These are phyloP conservation scores for Alaudala cheleensis DNA, from an alignment of 2,113 vertebrate species.

Conservation along the genomic window DNA sequence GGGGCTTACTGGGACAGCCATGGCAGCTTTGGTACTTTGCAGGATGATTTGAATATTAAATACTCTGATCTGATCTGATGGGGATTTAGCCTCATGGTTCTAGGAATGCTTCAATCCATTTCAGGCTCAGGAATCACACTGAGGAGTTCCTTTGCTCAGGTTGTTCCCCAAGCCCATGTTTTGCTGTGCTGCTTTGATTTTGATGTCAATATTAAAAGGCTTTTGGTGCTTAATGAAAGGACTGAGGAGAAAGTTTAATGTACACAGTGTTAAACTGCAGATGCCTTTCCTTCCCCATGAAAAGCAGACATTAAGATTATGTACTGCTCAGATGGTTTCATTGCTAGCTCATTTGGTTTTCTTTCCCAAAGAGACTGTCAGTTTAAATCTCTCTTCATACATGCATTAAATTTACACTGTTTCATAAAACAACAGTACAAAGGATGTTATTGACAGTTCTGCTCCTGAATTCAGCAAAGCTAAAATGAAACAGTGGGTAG, in stretches of 20 bases:
- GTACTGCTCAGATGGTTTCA: background rate
- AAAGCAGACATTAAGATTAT: background rate
- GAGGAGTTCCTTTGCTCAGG: background rate
- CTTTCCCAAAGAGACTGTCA: background rate
- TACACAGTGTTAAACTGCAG: background rate
- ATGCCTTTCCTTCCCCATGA: background rate
- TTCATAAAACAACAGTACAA: background rate
- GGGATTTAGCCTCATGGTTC: background rate
- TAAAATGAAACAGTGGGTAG: background rate
- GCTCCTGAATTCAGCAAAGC: background rate
- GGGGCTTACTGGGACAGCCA: background rate
- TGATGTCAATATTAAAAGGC: background rate
- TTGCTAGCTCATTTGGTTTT: background rate
- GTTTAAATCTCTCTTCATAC: background rate
- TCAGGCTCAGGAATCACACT: background rate
- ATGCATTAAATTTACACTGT: background rate
- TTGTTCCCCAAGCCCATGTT: background rate
- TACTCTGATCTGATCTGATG: background rate
- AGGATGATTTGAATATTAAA: background rate
- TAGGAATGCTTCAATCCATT: background rate
- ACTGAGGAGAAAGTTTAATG: background rate
- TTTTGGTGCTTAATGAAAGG: background rate
- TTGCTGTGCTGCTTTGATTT: background rate
- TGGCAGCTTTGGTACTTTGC: background rate
- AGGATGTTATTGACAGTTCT: background rate